phyloP scores from a whole-genome alignment of 2,888 invertebrate species.

The Cephalotes varians region DNA sequence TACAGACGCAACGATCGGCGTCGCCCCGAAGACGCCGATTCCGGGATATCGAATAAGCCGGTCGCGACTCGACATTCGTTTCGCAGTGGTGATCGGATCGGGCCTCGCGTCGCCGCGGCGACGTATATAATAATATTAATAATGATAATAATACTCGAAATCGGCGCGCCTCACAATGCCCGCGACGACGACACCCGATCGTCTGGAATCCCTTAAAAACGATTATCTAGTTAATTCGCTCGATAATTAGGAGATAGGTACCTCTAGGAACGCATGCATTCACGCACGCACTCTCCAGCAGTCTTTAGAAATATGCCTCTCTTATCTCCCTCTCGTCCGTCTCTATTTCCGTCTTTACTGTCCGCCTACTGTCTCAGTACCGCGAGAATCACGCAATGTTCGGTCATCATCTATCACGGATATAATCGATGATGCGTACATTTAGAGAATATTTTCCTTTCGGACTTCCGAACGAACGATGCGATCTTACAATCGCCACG shows the following conservation, averaged over 20 bases:
- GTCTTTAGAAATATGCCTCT: conserved; percentile 83
- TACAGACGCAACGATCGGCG: background rate
- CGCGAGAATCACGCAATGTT: conserved; percentile 42
- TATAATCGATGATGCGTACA: conserved; percentile 40
- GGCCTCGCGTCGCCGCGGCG: conserved; percentile 43
- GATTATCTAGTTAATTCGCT: conserved; percentile 78
- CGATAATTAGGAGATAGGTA: conserved; percentile 77
- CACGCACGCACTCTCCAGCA: conserved; percentile 83
- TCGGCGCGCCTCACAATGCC: conserved; percentile 57
- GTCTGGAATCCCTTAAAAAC: conserved; percentile 67
- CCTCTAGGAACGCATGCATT: conserved; percentile 82
- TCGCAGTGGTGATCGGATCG: conserved; percentile 44
- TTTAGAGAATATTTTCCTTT: conserved; percentile 27
- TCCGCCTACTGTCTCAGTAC: conserved; percentile 39
- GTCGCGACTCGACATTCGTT: conserved; percentile 46
- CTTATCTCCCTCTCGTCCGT: conserved; percentile 29
- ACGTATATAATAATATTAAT: conserved; percentile 68
- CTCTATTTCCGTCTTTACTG: background rate
- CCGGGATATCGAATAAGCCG: conserved; percentile 32
- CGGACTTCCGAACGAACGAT: conserved; percentile 30
- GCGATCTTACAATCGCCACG: conserved; percentile 25
- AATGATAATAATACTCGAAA: conserved; percentile 75
- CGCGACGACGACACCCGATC: conserved; percentile 59
- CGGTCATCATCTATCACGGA: conserved; percentile 23
- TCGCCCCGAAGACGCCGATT: conserved; percentile 37